phyloP scores from a whole-genome alignment of 2,797 vertebrate species.

The Poeciliopsis infans region DNA sequence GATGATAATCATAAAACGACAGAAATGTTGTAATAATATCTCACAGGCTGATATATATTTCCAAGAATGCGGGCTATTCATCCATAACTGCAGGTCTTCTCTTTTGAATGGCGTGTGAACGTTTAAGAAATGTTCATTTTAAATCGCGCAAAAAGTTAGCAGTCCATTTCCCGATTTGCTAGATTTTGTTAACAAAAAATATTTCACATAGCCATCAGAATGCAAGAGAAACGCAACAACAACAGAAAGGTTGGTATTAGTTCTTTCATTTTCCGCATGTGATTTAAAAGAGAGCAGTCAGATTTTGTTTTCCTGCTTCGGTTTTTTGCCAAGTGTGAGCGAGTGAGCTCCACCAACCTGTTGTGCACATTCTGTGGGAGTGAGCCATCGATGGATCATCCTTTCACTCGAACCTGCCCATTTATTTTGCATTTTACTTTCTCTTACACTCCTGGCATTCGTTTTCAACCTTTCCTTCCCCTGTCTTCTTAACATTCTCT shows the following conservation, averaged over 20 bases:
- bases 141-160: not conserved
- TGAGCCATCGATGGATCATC: constrained; percentile 45
- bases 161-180: not conserved
- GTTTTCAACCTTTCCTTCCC: constrained; percentile 39
- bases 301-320: constrained; percentile 18
- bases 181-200: not conserved
- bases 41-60: not conserved
- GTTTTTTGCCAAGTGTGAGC: constrained; percentile 50
- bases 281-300: constrained; percentile 41
- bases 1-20: not conserved
- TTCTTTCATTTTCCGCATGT: constrained; percentile 38
- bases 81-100: not conserved
- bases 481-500: constrained; percentile 35
- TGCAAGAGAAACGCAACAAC: not conserved
- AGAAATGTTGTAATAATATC: not conserved
- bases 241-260: not conserved
- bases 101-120: not conserved
- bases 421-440: constrained; percentile 34
- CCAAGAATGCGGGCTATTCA: not conserved
- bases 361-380: constrained; percentile 67
- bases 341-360: constrained; percentile 68
- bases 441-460: constrained; percentile 44
- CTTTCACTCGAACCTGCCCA: constrained; percentile 45
- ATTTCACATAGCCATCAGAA: not conserved
- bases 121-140: not conserved